Base-by-base conservation (phyloP, 1,140 invertebrate species). In the Lepidurus couesii region DNA sequence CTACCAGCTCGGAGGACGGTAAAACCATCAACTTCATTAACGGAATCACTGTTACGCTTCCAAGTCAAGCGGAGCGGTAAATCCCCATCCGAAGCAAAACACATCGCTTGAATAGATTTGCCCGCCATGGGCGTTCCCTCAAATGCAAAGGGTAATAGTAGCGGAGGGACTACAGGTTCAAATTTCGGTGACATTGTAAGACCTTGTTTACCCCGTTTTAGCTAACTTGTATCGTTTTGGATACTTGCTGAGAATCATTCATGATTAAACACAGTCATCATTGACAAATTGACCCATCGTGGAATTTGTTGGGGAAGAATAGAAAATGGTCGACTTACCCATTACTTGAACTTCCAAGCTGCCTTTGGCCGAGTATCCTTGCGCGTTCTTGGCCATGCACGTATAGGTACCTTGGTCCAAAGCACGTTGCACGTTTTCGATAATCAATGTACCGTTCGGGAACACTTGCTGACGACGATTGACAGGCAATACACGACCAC, bases 391-490 rank as follows among this genome's bases (percentile, higher is more conserved):
- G 9, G 95, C 96, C 7, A 96, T 93, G 85, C 97, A 98, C 0
- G 93, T 95, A 86, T 98, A 98, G 1, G 92, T 93, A 2, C 96
- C 96, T 84, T 97, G 94, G 86, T 98, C 97, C 78, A 93, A 92
- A 81, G 90, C 89, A 43, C 95, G 89, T 85, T 98, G 95, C 1
- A 98, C 94, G 84, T 96, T 95, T 84, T 95, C 92, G 81, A 98
- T 95, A 76, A 96, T 93, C 1, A 98, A 88, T 0, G 95, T 97
- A 75, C 96, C 96, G 83, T 98, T 97, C 42, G 92, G 91, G 86
- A 94, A 95, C 21, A 97, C 95, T 83, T 95, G 94, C 83, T 98
- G 96, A 82, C 97, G 95, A 82, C 96, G 90, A 85, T 98, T 98
- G 84, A 96, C 96, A 75, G 96, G 96, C 74, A 98, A 87, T 9